phyloP scores from a whole-genome alignment of 2,797 vertebrate species.

The Myotis daubentonii region DNA sequence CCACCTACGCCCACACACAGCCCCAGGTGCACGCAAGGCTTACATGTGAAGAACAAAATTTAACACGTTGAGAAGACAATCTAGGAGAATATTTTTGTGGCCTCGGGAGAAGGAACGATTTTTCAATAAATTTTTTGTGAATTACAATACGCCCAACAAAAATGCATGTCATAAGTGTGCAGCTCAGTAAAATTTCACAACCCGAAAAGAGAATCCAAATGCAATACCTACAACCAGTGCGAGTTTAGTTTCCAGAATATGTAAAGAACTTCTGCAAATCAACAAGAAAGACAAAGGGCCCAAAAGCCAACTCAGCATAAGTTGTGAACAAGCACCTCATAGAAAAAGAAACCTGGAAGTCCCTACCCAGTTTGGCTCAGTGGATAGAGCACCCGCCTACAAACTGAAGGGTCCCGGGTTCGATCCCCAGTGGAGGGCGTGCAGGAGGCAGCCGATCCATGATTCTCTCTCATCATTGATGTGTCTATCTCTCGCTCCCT shows the following conservation, averaged over 20 bases:
- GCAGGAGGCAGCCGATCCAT: too few species aligned
- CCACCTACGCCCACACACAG: background rate
- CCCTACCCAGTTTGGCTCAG: too few species aligned
- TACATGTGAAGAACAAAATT: background rate
- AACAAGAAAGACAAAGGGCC: background rate
- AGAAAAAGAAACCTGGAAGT: background rate
- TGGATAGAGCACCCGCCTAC: too few species aligned
- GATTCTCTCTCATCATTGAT: too few species aligned
- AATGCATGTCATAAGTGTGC: background rate
- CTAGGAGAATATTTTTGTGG: slow-evolving; percentile 13
- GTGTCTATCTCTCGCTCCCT: too few species aligned
- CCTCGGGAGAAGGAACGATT: background rate
- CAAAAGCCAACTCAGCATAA: background rate
- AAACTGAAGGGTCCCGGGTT: too few species aligned
- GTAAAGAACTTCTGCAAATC: background rate
- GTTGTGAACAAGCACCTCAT: background rate
- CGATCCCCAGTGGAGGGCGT: too few species aligned
- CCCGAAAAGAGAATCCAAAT: background rate
- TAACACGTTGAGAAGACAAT: slow-evolving; percentile 22
- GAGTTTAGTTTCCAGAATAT: background rate
- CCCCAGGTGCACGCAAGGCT: slow-evolving; percentile 52
- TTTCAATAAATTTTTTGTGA: background rate
- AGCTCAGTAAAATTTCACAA: background rate
- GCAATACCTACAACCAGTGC: too few species aligned
- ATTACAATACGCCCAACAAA: background rate